A percentile compares a stretch with the other conserved stretches of the same genome.
phyloP scores from a whole-genome alignment of 1,140 invertebrate genomes.

The Hetaerina americana region DNA sequence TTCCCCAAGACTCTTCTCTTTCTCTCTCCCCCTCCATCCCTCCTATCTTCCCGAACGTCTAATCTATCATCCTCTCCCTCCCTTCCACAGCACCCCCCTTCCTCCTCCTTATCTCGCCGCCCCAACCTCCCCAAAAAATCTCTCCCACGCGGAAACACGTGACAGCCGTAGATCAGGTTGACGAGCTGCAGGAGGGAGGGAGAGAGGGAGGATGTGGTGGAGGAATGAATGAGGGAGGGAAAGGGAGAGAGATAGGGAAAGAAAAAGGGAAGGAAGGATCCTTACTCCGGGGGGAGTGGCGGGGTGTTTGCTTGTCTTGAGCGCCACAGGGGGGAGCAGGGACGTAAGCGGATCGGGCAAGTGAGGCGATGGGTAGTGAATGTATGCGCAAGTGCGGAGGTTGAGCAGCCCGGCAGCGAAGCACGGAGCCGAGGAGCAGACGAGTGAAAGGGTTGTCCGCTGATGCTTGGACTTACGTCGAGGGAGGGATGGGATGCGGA shows the following conservation, averaged over 20 bases:
- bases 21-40: too few species aligned
- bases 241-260: background rate
- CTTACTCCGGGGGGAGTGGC: too few species aligned
- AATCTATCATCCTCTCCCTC: too few species aligned
- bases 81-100: background rate
- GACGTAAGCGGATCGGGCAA: background rate
- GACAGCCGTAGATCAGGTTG: background rate
- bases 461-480: background rate
- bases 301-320: too few species aligned
- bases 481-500: background rate
- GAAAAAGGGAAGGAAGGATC: too few species aligned
- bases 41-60: too few species aligned
- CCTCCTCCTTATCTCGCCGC: background rate
- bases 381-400: background rate
- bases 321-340: too few species aligned
- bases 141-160: background rate
- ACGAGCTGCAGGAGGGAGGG: background rate
- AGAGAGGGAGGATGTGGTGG: conserved; percentile 1
- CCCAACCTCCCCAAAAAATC: background rate
- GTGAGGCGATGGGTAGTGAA: background rate
- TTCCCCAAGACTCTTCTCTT: too few species aligned
- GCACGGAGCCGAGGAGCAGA: background rate
- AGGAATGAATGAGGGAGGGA: too few species aligned
- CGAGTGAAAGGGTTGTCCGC: too few species aligned
- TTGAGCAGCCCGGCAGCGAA: background rate